Percentiles rank a stretch among this genome's conserved stretches.
phyloP scores from a whole-genome alignment of 1,140 invertebrate species.

The Drosophila repletoides region DNA sequence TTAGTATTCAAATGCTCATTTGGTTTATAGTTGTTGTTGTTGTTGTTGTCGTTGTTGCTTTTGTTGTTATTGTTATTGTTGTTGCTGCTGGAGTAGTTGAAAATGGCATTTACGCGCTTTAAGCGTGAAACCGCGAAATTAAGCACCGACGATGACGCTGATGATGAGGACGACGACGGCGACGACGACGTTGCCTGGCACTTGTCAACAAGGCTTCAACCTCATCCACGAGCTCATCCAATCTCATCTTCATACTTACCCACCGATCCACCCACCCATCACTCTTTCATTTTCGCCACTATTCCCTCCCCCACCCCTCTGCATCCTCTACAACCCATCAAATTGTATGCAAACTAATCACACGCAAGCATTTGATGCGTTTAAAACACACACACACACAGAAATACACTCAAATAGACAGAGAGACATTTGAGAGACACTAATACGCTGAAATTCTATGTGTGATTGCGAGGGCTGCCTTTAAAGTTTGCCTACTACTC shows the following conservation, averaged over 20 bases:
- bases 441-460: conserved; percentile 21
- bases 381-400: conserved; percentile 59
- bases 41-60: conserved; percentile 2
- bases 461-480: conserved; percentile 6
- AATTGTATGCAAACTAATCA: conserved; percentile 78
- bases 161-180: conserved; percentile 20
- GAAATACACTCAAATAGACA: background rate
- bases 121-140: conserved; percentile 73
- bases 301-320: background rate
- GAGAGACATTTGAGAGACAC: conserved; percentile 1
- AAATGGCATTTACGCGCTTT: conserved; percentile 50
- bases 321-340: conserved; percentile 26
- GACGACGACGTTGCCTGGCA: conserved; percentile 17
- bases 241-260: conserved; percentile 33
- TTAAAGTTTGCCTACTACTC: background rate
- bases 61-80: background rate
- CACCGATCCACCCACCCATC: conserved; percentile 18
- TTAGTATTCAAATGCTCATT: conserved; percentile 71
- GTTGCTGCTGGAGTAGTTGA: conserved; percentile 9
- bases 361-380: conserved; percentile 78
- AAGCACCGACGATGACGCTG: conserved; percentile 48
- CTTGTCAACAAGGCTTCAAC: conserved; percentile 47
- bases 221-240: conserved; percentile 31
- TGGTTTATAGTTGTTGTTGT: conserved; percentile 12
- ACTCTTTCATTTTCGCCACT: background rate